Percentiles rank a stretch among this genome's conserved stretches.
phyloP scores from a whole-genome alignment of 2,888 invertebrate species.

The Galerucella pusilla region DNA sequence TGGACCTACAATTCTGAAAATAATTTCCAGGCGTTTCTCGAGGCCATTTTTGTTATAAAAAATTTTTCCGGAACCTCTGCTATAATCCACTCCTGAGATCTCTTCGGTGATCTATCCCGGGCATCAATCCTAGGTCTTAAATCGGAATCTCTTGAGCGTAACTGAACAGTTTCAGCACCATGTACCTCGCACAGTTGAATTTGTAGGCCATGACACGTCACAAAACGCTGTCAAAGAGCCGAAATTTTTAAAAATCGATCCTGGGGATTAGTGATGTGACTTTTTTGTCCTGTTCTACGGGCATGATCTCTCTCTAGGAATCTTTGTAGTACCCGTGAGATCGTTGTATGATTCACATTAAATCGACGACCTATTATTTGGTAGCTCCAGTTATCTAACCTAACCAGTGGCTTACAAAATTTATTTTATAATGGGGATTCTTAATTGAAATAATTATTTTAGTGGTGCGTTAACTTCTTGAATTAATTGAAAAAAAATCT shows the following conservation, averaged over 20 bases:
- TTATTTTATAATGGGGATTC: no score
- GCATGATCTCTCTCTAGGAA: background rate
- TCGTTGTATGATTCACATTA: background rate
- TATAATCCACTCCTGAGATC: no score
- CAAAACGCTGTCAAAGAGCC: no score
- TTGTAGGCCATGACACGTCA: background rate
- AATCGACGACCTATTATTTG: background rate
- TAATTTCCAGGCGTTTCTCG: no score
- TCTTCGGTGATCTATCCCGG: background rate
- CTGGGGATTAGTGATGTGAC: background rate
- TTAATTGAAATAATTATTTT: no score
- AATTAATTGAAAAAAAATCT: constrained; percentile 11
- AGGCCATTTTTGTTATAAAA: no score
- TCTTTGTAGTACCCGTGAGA: background rate
- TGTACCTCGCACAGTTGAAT: background rate
- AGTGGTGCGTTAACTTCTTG: no score
- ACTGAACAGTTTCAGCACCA: background rate
- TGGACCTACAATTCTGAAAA: no score
- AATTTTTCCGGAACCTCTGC: no score
- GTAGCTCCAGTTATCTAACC: no score
- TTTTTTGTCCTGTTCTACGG: background rate
- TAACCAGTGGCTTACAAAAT: no score
- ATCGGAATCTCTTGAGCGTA: background rate
- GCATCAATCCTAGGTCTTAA: background rate
- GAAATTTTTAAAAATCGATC: background rate